Base-by-base conservation (phyloP, 1,140 invertebrate species). In the Hylyphantes graminicola region DNA sequence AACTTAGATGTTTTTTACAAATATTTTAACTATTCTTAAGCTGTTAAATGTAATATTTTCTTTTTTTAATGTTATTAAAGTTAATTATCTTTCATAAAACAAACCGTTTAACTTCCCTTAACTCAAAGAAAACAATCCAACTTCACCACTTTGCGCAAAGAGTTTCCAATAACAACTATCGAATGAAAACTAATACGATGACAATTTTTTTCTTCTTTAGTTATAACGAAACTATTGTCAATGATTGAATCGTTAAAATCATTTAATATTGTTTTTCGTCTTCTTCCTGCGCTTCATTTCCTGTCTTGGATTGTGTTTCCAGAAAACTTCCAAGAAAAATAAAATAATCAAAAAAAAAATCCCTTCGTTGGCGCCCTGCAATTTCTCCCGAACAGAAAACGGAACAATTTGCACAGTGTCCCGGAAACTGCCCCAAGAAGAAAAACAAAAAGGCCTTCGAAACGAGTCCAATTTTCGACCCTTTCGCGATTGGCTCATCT, bases 401-500 rank as follows among this genome's bases (percentile, higher is more conserved):
- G 50, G 19, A 78, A 78, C 75, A 78, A 65, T 76, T 78, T 65
- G 61, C 63, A 65, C 54, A 53, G 21, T 11, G 21, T 4, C 64
- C 17, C 68, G 59, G 64, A 57, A 67, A 54, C 77, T 67, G 70
- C 10, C 70, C 77, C 64, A 7, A 55, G 59, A 21, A 48, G 53
- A 80, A 70, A 80, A 80, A 80, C 65, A 80, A 80, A 80, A 80
- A 67, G 53, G n/a, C 35, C 35, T 35, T 35, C 35, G 35, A 35
- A 78, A 78, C 57, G 75, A 78, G 77, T 80, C 77, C 77, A 80
- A 80, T 80, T 80, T 80, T 80, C 77, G 77, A 70, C 54, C 63
- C 35, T 80, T 59, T 21, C 77, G 77, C 77, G 77, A 80, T 80
- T 80, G 77, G 77, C 77, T 80, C 77, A 70, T 80, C 77, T 80